phyloP scores from a whole-genome alignment of 2,797 vertebrate species.

The Meda fulgida region DNA sequence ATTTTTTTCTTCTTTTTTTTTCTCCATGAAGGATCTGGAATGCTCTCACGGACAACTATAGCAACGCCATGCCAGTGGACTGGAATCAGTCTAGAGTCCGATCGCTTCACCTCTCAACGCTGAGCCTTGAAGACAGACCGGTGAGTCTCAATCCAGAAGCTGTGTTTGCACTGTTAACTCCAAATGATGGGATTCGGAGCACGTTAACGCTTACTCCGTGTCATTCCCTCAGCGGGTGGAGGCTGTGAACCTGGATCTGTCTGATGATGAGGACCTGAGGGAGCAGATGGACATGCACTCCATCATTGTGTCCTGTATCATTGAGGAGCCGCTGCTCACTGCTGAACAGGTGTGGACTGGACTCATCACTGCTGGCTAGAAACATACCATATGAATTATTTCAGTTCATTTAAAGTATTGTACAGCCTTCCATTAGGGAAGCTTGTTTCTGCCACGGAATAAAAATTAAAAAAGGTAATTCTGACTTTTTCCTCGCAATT shows the following conservation, averaged over 20 bases:
- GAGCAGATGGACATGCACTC: slow-evolving; percentile 97
- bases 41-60: slow-evolving; percentile 87
- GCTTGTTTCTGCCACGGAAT: not conserved
- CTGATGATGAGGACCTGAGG: slow-evolving; percentile 92
- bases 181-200: slow-evolving; percentile 53
- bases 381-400: not conserved
- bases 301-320: slow-evolving; percentile 91
- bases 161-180: not conserved
- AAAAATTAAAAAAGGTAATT: not conserved
- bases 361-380: not conserved
- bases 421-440: not conserved
- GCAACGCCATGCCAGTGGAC: slow-evolving; percentile 89
- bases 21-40: slow-evolving; percentile 88
- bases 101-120: slow-evolving; percentile 84
- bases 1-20: not conserved
- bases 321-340: slow-evolving; percentile 91
- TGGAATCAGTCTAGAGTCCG: slow-evolving; percentile 87
- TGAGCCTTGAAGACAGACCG: slow-evolving; percentile 83
- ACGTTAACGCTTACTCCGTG: slow-evolving; percentile 58
- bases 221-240: slow-evolving; percentile 68
- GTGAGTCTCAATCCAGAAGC: slow-evolving; percentile 73
- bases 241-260: slow-evolving; percentile 81
- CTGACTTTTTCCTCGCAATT: not conserved
- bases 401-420: not conserved
- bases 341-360: slow-evolving; percentile 86